A percentile compares a stretch with the other conserved stretches of the same genome.
These are phyloP conservation scores for Diprion similis DNA, from an alignment of 1,140 invertebrate genomes.

Conservation along the genomic window DNA sequence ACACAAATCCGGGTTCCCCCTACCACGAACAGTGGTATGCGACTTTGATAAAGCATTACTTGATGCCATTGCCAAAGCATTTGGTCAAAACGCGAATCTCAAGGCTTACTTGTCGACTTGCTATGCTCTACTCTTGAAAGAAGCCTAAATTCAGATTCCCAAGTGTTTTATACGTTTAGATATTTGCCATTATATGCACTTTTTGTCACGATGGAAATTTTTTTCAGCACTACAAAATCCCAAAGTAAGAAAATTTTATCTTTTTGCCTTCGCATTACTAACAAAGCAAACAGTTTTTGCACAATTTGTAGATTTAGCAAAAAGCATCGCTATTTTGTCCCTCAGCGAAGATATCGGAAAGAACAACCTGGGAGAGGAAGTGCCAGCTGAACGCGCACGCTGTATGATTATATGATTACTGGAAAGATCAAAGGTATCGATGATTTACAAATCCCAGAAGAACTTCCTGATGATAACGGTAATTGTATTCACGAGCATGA, in stretches of 20 bases:
- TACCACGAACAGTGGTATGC: neutral
- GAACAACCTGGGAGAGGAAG: neutral
- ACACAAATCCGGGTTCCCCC: neutral
- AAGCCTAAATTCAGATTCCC: neutral
- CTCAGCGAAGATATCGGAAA: neutral
- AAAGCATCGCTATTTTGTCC: neutral
- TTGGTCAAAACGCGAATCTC: neutral
- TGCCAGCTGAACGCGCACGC: too few relatives aligned
- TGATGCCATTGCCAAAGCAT: neutral
- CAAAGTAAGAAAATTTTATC: neutral
- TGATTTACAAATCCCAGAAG: too few relatives aligned
- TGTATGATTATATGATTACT: too few relatives aligned
- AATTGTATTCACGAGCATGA: too few relatives aligned
- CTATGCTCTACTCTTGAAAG: neutral
- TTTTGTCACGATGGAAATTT: neutral
- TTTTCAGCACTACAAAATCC: neutral
- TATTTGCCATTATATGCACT: neutral
- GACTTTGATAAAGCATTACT: slow-evolving; percentile 14
- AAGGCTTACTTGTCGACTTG: slow-evolving; percentile 9
- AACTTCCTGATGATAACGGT: too few relatives aligned
- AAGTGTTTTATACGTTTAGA: slow-evolving; percentile 5
- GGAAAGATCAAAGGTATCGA: too few relatives aligned
- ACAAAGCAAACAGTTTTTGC: neutral
- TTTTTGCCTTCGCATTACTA: neutral
- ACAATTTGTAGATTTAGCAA: neutral